Evolutionary conservation across 2,888 invertebrate species (phyloP), one percentile per base, ranked within the genome.

Genomic region (Ennomos erosarius): DNA sequence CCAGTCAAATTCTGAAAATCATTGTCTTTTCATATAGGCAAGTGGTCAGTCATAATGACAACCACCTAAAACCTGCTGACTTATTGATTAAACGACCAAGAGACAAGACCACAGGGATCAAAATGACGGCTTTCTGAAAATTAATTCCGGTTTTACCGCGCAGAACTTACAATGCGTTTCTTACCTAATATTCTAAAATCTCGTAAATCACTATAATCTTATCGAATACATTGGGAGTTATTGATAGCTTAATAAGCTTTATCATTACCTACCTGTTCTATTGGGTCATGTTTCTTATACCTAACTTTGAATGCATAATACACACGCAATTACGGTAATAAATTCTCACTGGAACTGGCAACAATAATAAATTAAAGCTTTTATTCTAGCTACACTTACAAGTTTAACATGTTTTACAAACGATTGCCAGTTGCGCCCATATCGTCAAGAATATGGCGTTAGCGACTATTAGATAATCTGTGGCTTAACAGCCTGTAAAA

Each of bases 401-500:
- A 73, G 71, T 74, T 76, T 74, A 26, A 71, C 74, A 76, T 69
- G 73, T 78, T 75, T 71, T 76, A 77, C 74, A 78, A 79, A 81
- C 79, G 68, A 65, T 67, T 70, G 68, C 67, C 70, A 68, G 67
- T 69, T 63, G 72, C 68, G 68, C 73, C 68, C 62, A 46, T 26
- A 26, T 47, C 40, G 65, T 74, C 64, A 57, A 59, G 64, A 50
- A 46, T 42, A 13, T 37, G 55, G 26, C 11, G 2, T 12, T 34
- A 59, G 39, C 10, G 1, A 47, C 42, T 60, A 10, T 35, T 16
- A 1, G 8, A 16, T 43, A 47, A 43, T 47, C 59, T 60, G 51
- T 55, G 55, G 43, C 56, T 67, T 73, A 75, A 76, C 72, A 65
- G 75, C 64, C 67, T 73, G 70, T 77, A 74, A 79, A 76, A 78